phyloP scores from a whole-genome alignment of 2,888 invertebrate species.

The Eucera pruinosa region DNA sequence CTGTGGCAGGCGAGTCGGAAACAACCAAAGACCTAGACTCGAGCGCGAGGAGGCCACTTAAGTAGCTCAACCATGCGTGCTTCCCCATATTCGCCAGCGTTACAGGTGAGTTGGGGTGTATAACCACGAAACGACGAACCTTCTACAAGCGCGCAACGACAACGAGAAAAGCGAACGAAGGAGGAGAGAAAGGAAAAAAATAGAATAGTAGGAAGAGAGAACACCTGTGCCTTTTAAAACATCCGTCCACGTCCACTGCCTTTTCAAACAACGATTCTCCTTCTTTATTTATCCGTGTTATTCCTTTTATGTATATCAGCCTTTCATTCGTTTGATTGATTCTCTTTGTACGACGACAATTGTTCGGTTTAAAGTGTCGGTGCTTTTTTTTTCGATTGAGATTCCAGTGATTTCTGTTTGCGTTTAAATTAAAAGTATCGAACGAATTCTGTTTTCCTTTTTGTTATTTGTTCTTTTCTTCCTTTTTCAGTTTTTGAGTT shows the following conservation, averaged over 20 bases:
- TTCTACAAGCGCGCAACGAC: conserved; percentile 33
- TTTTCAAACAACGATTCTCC: background rate
- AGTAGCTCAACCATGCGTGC: conserved; percentile 80
- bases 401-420: too few species aligned
- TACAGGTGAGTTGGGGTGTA: conserved; percentile 72
- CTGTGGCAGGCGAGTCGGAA: conserved; percentile 64
- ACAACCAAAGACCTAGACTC: conserved; percentile 69
- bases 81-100: conserved; percentile 76
- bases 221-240: conserved; percentile 5
- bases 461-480: too few species aligned
- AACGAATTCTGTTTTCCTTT: too few species aligned
- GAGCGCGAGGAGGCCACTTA: conserved; percentile 70
- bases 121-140: conserved; percentile 63
- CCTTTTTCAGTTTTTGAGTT: too few species aligned
- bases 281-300: background rate
- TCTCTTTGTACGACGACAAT: too few species aligned
- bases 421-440: too few species aligned
- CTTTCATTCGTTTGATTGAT: background rate
- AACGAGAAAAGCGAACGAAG: conserved; percentile 37
- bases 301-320: background rate
- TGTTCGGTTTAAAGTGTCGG: too few species aligned
- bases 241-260: background rate
- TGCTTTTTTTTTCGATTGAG: too few species aligned
- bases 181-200: background rate
- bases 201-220: background rate